Evolutionary conservation across 1,140 invertebrate genomes (phyloP).

Genomic region (Bombus huntii): DNA sequence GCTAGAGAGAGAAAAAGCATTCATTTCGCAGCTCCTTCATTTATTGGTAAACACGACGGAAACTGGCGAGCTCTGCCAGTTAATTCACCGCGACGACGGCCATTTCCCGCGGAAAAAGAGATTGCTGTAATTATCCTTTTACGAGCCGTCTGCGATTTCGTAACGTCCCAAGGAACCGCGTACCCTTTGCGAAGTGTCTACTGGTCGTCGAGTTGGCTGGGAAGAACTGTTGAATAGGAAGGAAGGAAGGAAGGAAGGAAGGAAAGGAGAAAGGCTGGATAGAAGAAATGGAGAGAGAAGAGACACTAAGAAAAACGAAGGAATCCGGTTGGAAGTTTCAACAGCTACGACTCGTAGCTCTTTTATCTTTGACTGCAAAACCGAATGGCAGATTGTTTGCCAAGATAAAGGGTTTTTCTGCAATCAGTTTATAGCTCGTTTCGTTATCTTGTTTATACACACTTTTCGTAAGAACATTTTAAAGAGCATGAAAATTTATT

Average conservation of each 20-base stretch:
- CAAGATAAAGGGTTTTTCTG: background rate
- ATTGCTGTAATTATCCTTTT: slow-evolving; percentile 54
- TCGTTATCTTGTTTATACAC: background rate
- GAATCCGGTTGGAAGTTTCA: background rate
- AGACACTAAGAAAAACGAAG: background rate
- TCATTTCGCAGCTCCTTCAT: slow-evolving; percentile 20
- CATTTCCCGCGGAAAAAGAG: slow-evolving; percentile 37
- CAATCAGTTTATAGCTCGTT: background rate
- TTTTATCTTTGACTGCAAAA: slow-evolving; percentile 34
- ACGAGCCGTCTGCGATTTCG: slow-evolving; percentile 32
- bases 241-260: slow-evolving; percentile 15
- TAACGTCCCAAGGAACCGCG: slow-evolving; percentile 14
- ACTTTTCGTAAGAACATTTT: background rate
- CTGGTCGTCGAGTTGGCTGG: background rate
- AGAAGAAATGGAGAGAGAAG: background rate
- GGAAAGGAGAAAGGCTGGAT: background rate
- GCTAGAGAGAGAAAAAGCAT: background rate
- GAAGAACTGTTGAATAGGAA: background rate
- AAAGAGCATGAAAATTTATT: no score
- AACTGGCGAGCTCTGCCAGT: background rate
- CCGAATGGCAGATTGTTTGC: slow-evolving; percentile 21
- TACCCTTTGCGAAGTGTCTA: background rate
- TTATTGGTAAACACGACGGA: slow-evolving; percentile 39
- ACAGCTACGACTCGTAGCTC: background rate
- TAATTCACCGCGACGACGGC: slow-evolving; percentile 45